Evolutionary conservation across 2,113 vertebrate genomes (phyloP), one percentile per base, ranked within the genome.

Genomic region (Microcebus tavaratra): DNA sequence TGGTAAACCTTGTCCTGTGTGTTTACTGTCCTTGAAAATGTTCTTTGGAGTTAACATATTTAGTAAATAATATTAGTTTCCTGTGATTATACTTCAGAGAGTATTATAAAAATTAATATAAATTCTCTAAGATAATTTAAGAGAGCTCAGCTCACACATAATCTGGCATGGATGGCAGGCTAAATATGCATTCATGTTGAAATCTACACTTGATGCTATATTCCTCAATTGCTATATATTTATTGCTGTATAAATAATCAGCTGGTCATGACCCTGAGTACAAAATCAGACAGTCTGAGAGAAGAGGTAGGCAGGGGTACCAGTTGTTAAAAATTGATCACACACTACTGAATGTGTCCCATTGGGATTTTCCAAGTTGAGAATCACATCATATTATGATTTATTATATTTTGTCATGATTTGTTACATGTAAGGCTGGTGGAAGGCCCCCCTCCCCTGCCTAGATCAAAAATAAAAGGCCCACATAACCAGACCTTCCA

Each of bases 21-120:
- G 15, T 93, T 96, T 91, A 83, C 57, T 91, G 83, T 92, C 50
- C 68, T 95, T 95, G 72, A 94, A 92, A 86, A 27, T 68, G 94
- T 85, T 79, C 68, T 95, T 73, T 83, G 27, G 25, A 81, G 36
- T 96, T 36, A 36, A 82, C 14, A 50, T 39, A 90, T 83, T 88
- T 95, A 68, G 27, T 91, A 82, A 78, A 92, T 86, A 78, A 7
- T 70, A 94, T 65, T 50, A 90, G 65, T 55, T 89, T 88, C 12
- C 70, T 87, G 13, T 73, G 17, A 63, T 48, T 61, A 29, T 72
- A 73, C 5, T 75, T 94, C 76, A 90, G 17, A 84, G n/a, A 86
- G 70, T 88, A 78, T 50, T n/a, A 87, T 70, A 75, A 93, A 93
- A 86, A n/a, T 45, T 87, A 6, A 80, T 42, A 88, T 59, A 72